Evolutionary conservation across 2,797 vertebrate species (phyloP).

Genomic region (Syngnathus rostellatus): DNA sequence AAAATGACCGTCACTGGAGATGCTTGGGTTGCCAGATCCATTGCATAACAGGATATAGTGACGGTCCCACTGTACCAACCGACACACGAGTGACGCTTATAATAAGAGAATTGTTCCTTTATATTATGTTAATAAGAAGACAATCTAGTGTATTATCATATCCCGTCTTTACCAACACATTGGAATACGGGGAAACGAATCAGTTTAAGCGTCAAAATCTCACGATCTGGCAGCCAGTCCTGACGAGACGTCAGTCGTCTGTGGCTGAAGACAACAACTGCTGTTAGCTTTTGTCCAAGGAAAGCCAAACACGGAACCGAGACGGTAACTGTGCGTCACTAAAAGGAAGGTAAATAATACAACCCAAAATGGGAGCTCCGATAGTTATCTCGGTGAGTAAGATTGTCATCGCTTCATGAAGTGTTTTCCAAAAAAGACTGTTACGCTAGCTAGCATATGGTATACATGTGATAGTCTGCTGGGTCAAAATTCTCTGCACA

Average conservation of each 20-base stretch:
- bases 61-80: not conserved
- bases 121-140: no score
- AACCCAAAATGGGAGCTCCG: not conserved
- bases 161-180: not conserved
- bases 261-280: conserved; percentile 32
- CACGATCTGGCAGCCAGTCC: conserved; percentile 29
- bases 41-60: not conserved
- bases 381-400: conserved; percentile 40
- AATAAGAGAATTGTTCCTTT: not conserved
- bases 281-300: conserved; percentile 47
- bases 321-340: not conserved
- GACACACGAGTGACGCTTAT: not conserved
- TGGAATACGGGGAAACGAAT: not conserved
- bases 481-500: conserved; percentile 24
- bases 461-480: conserved; percentile 44
- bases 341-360: conserved; percentile 4
- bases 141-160: not conserved
- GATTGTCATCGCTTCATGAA: not conserved
- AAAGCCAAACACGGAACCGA: not conserved
- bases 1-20: conserved; percentile 2
- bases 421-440: conserved; percentile 7
- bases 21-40: conserved; percentile 49
- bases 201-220: not conserved
- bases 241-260: conserved; percentile 53
- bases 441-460: conserved; percentile 42